Percentiles rank a stretch among this genome's conserved stretches.
These are phyloP conservation scores for Tauraco hartlaubi DNA, from an alignment of 2,797 vertebrate species.

Conservation along the genomic window DNA sequence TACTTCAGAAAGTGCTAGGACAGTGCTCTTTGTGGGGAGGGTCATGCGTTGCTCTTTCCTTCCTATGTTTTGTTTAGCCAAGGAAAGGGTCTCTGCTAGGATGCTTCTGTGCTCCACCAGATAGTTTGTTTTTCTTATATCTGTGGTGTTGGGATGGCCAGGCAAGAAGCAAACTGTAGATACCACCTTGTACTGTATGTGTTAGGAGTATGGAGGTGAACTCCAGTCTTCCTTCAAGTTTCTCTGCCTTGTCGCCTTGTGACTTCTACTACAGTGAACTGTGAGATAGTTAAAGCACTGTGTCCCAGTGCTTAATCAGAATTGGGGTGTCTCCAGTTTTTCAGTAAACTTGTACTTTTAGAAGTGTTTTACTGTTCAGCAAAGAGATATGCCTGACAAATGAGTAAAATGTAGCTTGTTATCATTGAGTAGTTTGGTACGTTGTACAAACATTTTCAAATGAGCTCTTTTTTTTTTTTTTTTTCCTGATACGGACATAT, in stretches of 20 bases:
- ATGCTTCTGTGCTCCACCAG: not conserved
- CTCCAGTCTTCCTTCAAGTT: not conserved
- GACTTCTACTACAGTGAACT: not conserved
- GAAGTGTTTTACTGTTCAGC: not conserved
- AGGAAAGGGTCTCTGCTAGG: not conserved
- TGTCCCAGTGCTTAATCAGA: not conserved
- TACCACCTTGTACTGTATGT: not conserved
- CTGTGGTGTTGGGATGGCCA: not conserved
- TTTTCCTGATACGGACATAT: not conserved
- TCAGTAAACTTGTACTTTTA: not conserved
- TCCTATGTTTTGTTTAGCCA: not conserved
- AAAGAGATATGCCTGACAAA: not conserved
- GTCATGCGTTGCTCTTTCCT: fast-evolving
- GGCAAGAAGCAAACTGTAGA: not conserved
- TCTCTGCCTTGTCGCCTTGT: not conserved
- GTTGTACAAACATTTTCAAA: not conserved
- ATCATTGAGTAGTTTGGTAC: not conserved
- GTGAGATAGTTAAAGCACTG: not conserved
- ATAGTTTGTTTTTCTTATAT: not conserved
- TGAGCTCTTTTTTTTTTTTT: not conserved
- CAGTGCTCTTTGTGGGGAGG: not conserved
- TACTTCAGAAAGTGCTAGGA: not conserved
- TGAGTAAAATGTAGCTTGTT: not conserved
- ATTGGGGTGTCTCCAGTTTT: not conserved
- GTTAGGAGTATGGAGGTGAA: not conserved